Evolutionary conservation across 2,888 invertebrate genomes (phyloP).

Genomic region (Piscicola geometra): DNA sequence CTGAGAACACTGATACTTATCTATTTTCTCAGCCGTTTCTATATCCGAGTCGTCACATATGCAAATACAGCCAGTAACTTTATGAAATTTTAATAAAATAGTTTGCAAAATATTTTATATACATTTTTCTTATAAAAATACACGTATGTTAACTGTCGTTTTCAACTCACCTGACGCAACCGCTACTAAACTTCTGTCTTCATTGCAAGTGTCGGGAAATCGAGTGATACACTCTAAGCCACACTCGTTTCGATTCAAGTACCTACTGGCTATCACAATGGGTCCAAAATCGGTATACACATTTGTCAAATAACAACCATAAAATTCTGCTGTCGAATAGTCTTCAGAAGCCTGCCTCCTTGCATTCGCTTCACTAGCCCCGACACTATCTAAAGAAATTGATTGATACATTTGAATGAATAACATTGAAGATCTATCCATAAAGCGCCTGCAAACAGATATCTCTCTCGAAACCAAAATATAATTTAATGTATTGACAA

Average conservation of each 20-base stretch:
- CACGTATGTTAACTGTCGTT: no score
- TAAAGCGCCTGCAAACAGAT: neutral
- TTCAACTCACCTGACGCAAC: conserved; percentile 9
- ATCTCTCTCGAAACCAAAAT: neutral
- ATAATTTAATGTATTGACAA: neutral
- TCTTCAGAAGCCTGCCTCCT: neutral
- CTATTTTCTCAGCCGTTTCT: neutral
- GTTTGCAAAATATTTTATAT: neutral
- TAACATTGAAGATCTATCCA: neutral
- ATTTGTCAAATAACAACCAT: neutral
- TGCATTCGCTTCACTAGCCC: neutral
- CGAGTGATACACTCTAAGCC: neutral
- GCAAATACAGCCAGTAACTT: neutral
- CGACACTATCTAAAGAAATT: neutral
- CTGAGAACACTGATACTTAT: neutral
- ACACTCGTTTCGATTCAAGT: neutral
- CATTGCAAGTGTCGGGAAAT: neutral
- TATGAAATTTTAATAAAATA: no score
- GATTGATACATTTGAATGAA: neutral
- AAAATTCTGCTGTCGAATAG: neutral
- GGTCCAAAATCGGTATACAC: neutral
- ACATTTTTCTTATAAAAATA: neutral
- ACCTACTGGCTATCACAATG: neutral
- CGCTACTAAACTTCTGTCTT: neutral
- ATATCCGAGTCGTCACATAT: neutral